Percentiles rank a stretch among this genome's conserved stretches.
Conservation (phyloP, 2,797 vertebrate genomes). For the Danio tinwini region DNA sequence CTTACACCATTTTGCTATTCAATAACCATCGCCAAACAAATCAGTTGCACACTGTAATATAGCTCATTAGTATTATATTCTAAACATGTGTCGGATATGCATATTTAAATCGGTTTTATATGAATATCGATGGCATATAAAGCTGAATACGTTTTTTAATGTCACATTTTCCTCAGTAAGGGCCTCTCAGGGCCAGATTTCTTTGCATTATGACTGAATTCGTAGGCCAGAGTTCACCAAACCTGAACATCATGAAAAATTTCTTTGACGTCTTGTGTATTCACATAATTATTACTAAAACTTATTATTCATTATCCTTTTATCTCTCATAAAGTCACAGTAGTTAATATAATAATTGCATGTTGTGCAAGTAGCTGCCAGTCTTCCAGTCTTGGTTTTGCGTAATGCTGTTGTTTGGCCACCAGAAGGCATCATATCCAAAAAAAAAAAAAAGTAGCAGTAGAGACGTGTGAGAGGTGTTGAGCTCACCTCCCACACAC, state of each 20-base stretch:
- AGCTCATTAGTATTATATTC: too few species aligned
- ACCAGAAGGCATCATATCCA: constrained; percentile 42
- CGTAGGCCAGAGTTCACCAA: neutral
- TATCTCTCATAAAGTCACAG: neutral
- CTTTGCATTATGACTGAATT: neutral
- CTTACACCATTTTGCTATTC: too few species aligned
- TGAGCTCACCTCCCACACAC: neutral
- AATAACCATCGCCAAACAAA: too few species aligned
- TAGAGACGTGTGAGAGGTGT: neutral
- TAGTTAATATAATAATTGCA: neutral
- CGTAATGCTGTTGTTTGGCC: neutral
- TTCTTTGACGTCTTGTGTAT: neutral
- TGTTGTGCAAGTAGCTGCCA: neutral
- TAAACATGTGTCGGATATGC: too few species aligned
- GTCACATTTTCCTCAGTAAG: neutral
- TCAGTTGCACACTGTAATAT: too few species aligned
- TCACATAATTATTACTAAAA: neutral
- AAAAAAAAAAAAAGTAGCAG: constrained; percentile 1
- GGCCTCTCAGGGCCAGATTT: neutral
- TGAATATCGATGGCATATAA: neutral
- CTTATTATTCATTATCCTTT: neutral
- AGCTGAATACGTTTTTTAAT: neutral
- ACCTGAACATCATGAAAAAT: neutral
- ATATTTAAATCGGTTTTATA: neutral
- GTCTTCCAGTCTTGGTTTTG: neutral